phyloP scores from a whole-genome alignment of 2,888 invertebrate genomes.

The Anoncus sp. region DNA sequence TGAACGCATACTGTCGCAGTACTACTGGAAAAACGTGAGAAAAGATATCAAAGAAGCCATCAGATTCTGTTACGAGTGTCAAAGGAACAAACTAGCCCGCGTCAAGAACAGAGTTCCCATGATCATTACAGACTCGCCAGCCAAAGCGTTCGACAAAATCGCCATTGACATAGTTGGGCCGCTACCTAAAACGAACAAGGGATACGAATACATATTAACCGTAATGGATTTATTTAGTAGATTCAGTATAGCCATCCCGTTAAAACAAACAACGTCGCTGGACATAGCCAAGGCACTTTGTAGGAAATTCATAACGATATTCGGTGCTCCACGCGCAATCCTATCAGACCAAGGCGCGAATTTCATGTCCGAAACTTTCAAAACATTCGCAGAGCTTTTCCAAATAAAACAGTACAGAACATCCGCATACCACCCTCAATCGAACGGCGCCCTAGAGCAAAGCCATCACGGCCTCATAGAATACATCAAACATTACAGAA shows the following conservation, averaged over 20 bases:
- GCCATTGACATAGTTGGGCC: constrained; percentile 60
- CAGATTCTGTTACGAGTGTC: constrained; percentile 35
- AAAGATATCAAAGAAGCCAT: constrained; percentile 18
- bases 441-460: constrained; percentile 47
- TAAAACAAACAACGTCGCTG: constrained; percentile 11
- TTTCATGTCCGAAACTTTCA: constrained; percentile 50
- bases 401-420: constrained; percentile 1
- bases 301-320: neutral
- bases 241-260: no score
- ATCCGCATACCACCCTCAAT: constrained; percentile 46
- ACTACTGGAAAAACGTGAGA: neutral
- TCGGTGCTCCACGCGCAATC: constrained; percentile 49
- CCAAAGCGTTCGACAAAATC: constrained; percentile 32
- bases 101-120: constrained; percentile 42
- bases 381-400: constrained; percentile 17
- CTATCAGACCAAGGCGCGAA: constrained; percentile 57
- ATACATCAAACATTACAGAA: constrained; percentile 54
- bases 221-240: constrained; percentile 14
- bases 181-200: constrained; percentile 16
- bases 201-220: constrained; percentile 49
- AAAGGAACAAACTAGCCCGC: constrained; percentile 43
- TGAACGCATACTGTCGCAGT: no score
- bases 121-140: constrained; percentile 47
- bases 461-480: constrained; percentile 45
- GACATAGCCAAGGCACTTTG: no score